Evolutionary conservation across 2,113 vertebrate genomes (phyloP).

Genomic region (Nothobranchius kuhntae): DNA sequence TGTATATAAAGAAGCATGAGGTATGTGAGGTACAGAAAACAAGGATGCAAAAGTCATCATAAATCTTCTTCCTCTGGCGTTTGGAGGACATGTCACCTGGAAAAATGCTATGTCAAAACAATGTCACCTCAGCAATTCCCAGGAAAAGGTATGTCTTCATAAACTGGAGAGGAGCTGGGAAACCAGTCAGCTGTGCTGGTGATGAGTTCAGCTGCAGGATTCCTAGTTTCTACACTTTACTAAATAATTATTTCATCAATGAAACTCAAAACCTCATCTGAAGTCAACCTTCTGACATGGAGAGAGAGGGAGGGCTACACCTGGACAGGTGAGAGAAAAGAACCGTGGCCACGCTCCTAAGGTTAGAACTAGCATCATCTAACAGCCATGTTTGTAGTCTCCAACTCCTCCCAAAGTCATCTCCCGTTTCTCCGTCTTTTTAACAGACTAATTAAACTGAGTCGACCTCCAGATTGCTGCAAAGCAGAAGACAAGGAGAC

Average conservation of each 20-base stretch:
- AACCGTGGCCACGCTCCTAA: too few species aligned
- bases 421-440: too few species aligned
- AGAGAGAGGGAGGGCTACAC: neutral
- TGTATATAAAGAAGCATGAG: constrained; percentile 52
- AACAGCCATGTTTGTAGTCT: too few species aligned
- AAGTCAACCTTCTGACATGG: too few species aligned
- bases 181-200: constrained; percentile 12
- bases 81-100: constrained; percentile 56
- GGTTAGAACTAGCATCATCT: too few species aligned
- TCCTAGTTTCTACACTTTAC: neutral
- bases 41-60: constrained; percentile 38
- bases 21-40: constrained; percentile 55
- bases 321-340: neutral
- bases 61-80: constrained; percentile 59
- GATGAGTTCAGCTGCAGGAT: neutral
- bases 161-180: constrained; percentile 2
- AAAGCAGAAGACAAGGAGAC: too few species aligned
- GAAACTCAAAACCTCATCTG: neutral
- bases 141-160: constrained; percentile 31
- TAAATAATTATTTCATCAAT: constrained; percentile 35
- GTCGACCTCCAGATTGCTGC: too few species aligned
- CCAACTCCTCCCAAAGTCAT: too few species aligned
- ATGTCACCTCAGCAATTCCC: constrained; percentile 45
- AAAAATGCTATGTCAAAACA: constrained; percentile 68
- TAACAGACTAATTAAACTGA: too few species aligned